phyloP scores from a whole-genome alignment of 1,140 invertebrate genomes.

The Zaprionus camerounensis region DNA sequence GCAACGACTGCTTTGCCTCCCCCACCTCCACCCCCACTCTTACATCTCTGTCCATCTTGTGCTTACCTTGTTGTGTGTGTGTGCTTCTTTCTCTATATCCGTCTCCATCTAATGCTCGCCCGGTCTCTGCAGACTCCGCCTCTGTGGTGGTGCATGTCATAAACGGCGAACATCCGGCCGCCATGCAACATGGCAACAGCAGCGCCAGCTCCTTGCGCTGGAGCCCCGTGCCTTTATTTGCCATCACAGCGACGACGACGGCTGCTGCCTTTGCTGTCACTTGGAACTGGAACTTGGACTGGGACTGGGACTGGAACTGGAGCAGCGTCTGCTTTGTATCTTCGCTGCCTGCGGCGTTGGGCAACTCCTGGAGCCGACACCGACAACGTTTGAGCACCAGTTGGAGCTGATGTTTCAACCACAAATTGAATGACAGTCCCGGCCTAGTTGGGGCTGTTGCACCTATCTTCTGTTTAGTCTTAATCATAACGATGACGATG shows the following conservation, averaged over 20 bases:
- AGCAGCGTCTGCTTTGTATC: constrained; percentile 37
- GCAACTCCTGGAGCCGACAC: constrained; percentile 25
- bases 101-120: constrained; percentile 22
- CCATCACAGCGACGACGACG: constrained; percentile 55
- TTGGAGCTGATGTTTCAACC: constrained; percentile 59
- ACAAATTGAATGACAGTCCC: constrained; percentile 56
- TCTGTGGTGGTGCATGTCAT: constrained; percentile 88
- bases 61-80: constrained; percentile 31
- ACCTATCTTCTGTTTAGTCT: constrained; percentile 55
- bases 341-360: constrained; percentile 37
- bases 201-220: constrained; percentile 77
- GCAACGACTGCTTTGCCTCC: neutral
- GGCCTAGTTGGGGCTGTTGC: constrained; percentile 69
- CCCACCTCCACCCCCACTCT: neutral
- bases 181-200: constrained; percentile 89
- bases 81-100: constrained; percentile 19
- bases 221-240: constrained; percentile 72
- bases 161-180: constrained; percentile 90
- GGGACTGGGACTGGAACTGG: constrained; percentile 30
- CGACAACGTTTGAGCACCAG: constrained; percentile 28
- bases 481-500: constrained; percentile 46
- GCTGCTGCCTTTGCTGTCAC: constrained; percentile 62
- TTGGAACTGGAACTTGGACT: constrained; percentile 61
- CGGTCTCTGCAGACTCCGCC: constrained; percentile 85
- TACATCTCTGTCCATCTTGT: neutral